Conservation (phyloP, 1,140 invertebrate genomes). For the Nephotettix cincticeps region DNA sequence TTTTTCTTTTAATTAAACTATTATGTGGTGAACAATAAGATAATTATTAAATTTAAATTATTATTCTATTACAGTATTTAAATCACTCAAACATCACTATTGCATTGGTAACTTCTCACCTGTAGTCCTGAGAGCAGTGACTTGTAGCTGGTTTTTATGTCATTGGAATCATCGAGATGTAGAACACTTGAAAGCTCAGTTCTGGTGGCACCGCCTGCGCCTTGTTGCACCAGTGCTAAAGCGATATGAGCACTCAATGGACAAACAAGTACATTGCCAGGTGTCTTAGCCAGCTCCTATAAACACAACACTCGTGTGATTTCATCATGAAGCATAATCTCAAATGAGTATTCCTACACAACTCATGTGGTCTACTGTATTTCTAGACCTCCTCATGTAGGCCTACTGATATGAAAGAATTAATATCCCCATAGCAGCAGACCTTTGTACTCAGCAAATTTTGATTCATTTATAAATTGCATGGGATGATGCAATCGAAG, state of each 20-base stretch:
- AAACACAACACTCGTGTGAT: no score
- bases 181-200: slow-evolving; percentile 48
- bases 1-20: background rate
- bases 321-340: no score
- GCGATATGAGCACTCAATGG: slow-evolving; percentile 44
- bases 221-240: slow-evolving; percentile 55
- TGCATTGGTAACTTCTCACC: background rate
- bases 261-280: slow-evolving; percentile 38
- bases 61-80: slow-evolving; percentile 38
- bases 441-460: no score
- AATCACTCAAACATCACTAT: background rate
- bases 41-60: background rate
- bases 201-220: slow-evolving; percentile 55
- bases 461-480: no score
- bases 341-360: no score
- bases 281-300: background rate
- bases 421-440: no score
- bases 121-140: background rate
- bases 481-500: no score
- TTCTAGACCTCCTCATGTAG: no score
- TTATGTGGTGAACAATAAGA: slow-evolving; percentile 39
- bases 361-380: no score
- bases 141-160: background rate
- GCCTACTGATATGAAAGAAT: no score
- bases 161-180: background rate